A percentile compares a stretch with the other conserved stretches of the same genome.
These are phyloP conservation scores for Menura novaehollandiae DNA, from an alignment of 2,113 vertebrate genomes.

Conservation along the genomic window DNA sequence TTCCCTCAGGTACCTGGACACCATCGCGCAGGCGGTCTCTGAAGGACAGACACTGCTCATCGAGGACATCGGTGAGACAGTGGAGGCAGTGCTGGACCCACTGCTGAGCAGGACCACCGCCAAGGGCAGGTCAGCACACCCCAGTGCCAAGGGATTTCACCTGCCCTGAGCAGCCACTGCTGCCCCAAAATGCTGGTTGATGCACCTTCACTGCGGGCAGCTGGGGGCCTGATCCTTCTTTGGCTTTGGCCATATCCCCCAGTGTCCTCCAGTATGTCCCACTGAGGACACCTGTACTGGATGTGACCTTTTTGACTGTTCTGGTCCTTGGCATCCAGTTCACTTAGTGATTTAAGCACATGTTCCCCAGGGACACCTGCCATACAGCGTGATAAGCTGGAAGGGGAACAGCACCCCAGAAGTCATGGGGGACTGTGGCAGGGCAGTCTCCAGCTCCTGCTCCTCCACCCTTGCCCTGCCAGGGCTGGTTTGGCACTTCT, in stretches of 20 bases:
- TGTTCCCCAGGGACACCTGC: not conserved
- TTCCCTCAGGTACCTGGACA: constrained; percentile 70
- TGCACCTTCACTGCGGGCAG: not conserved
- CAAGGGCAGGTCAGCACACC: constrained; percentile 68
- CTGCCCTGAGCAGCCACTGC: not conserved
- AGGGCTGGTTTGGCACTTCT: not conserved
- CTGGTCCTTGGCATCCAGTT: not conserved
- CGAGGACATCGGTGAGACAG: constrained; percentile 66
- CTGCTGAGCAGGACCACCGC: constrained; percentile 74
- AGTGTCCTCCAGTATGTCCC: not conserved
- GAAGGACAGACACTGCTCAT: constrained; percentile 70
- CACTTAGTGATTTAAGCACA: not conserved
- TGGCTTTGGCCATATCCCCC: not conserved
- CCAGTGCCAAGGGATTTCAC: not conserved
- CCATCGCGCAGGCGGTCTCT: constrained; percentile 65
- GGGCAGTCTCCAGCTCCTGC: not conserved
- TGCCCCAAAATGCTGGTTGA: not conserved
- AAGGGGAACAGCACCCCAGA: not conserved
- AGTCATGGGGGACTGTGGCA: not conserved
- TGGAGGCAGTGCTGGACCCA: constrained; percentile 74
- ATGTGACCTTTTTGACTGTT: not conserved
- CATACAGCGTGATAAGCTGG: not conserved
- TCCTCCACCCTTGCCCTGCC: not conserved
- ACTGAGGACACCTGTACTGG: too few relatives aligned
- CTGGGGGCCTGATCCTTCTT: not conserved